A percentile compares a stretch with the other conserved stretches of the same genome.
Conservation (phyloP, 1,140 invertebrate genomes). For the Solenopsis invicta region DNA sequence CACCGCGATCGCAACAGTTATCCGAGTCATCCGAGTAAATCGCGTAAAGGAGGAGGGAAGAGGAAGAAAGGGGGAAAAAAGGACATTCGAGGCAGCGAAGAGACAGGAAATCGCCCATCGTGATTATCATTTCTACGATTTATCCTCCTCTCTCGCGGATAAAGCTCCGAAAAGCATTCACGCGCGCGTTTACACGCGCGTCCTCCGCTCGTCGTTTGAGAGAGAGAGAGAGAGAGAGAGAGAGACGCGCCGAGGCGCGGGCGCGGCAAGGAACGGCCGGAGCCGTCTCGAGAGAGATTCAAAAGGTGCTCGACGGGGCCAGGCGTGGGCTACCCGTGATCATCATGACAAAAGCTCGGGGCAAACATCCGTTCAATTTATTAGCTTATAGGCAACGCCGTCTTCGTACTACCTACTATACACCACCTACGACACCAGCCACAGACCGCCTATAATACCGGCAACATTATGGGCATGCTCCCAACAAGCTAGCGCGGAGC, state of each 20-base stretch:
- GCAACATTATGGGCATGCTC: conserved; percentile 73
- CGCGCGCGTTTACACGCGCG: conserved; percentile 49
- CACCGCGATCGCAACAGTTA: conserved; percentile 29
- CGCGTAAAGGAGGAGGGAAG: neutral
- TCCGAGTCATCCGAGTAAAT: conserved; percentile 34
- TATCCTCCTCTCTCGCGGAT: conserved; percentile 52
- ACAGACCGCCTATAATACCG: conserved; percentile 72
- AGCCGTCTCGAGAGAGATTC: conserved; percentile 74
- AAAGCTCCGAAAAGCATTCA: conserved; percentile 48
- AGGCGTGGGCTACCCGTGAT: conserved; percentile 82
- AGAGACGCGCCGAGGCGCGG: too few relatives aligned
- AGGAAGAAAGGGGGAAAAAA: neutral
- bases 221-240: too few relatives aligned
- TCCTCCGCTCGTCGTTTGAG: neutral
- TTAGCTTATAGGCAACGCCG: conserved; percentile 82
- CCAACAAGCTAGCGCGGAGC: conserved; percentile 62
- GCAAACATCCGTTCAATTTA: conserved; percentile 85
- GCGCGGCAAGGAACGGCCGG: conserved; percentile 18
- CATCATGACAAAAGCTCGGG: conserved; percentile 85
- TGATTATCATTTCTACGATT: conserved; percentile 56
- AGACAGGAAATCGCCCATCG: conserved; percentile 53
- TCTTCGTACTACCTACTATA: conserved; percentile 74
- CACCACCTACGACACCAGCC: conserved; percentile 75
- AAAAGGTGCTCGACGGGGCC: conserved; percentile 75
- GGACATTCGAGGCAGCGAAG: neutral